phyloP scores from a whole-genome alignment of 2,113 vertebrate genomes.

The Cyprinodon variegatus region DNA sequence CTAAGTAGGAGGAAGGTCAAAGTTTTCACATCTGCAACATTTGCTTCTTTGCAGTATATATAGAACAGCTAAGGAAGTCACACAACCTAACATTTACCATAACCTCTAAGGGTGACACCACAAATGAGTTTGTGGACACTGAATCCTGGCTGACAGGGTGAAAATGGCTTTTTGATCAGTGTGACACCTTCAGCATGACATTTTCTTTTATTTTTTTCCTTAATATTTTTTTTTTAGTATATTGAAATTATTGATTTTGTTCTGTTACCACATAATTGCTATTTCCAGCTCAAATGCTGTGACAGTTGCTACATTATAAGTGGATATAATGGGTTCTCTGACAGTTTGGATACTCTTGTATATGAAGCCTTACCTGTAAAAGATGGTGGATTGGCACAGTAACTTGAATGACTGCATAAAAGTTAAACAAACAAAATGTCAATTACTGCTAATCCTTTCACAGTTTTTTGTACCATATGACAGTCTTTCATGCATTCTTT shows the following conservation, averaged over 20 bases:
- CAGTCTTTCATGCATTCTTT: no score
- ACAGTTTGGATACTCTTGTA: not conserved
- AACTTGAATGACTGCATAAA: no score
- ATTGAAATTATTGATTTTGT: not conserved
- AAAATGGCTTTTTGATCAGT: not conserved
- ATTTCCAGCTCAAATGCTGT: not conserved
- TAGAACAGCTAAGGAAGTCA: not conserved
- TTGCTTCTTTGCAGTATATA: not conserved
- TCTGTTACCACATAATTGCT: not conserved
- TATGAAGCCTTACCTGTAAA: not conserved
- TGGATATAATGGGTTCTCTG: no score
- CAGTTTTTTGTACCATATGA: no score
- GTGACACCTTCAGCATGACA: not conserved
- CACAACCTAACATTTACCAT: not conserved
- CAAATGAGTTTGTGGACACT: not conserved
- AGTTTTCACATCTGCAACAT: not conserved
- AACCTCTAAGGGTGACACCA: not conserved
- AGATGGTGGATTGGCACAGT: not conserved
- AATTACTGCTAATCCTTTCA: no score
- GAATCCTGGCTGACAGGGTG: not conserved
- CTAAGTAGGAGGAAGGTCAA: not conserved
- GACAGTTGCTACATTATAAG: not conserved
- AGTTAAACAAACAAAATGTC: no score
- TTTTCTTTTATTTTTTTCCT: not conserved
- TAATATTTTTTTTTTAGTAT: not conserved